Evolutionary conservation across 2,888 invertebrate genomes (phyloP).

Genomic region (Ctenicera cuprea): DNA sequence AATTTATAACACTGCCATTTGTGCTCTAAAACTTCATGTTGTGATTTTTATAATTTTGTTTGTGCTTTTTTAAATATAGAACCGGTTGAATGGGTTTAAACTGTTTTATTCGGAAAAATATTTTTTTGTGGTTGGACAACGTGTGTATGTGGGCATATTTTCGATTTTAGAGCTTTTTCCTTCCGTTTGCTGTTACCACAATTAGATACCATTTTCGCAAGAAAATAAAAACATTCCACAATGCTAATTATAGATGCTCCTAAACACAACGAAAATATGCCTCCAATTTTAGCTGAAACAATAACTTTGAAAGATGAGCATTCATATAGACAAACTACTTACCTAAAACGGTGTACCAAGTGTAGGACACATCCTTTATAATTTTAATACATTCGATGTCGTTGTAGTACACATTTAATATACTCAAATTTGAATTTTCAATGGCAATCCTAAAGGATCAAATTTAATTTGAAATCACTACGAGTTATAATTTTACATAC

Average conservation of each 20-base stretch:
- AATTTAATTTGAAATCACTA: no score
- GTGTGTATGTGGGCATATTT: no score
- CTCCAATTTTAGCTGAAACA: slow-evolving; percentile 77
- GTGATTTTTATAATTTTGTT: no score
- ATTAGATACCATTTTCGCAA: neutral
- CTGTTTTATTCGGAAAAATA: no score
- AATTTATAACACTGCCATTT: no score
- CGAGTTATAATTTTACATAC: slow-evolving; percentile 36
- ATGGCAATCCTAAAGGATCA: neutral
- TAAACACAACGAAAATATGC: slow-evolving; percentile 78
- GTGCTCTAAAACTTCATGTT: no score
- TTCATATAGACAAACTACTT: neutral
- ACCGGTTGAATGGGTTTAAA: no score
- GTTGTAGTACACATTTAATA: slow-evolving; percentile 49
- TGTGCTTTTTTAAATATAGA: no score
- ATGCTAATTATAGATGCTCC: slow-evolving; percentile 79
- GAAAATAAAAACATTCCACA: slow-evolving; percentile 74
- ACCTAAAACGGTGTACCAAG: slow-evolving; percentile 58
- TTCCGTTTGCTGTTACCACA: neutral
- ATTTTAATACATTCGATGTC: slow-evolving; percentile 44
- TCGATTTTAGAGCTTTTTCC: no score
- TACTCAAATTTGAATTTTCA: slow-evolving; percentile 34
- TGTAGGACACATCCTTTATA: slow-evolving; percentile 49
- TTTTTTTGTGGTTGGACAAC: no score
- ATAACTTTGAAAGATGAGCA: neutral